These are phyloP conservation scores for Cabera pusaria DNA, from an alignment of 2,888 invertebrate species.

Conservation along the genomic window DNA sequence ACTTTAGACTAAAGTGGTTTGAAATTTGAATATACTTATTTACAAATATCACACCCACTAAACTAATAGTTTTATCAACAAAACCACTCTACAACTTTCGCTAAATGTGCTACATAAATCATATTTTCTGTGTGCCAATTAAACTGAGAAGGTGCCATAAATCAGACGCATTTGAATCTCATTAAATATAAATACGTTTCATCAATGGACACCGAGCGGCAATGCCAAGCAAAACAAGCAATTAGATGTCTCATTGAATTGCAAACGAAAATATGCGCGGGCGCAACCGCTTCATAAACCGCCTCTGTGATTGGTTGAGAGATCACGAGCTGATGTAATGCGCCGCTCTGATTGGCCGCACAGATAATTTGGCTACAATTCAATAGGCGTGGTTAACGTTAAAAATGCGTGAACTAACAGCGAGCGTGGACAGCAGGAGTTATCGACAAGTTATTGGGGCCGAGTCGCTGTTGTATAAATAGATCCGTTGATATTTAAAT, in stretches of 20 bases:
- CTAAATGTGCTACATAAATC: slow-evolving; percentile 51
- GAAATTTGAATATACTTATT: no score
- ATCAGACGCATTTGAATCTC: slow-evolving; percentile 30
- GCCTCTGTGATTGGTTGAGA: slow-evolving; percentile 49
- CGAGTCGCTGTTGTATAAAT: slow-evolving; percentile 18
- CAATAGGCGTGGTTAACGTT: slow-evolving; percentile 62
- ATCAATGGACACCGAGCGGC: slow-evolving; percentile 43
- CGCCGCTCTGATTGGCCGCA: slow-evolving; percentile 50
- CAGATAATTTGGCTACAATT: slow-evolving; percentile 66
- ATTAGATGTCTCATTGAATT: slow-evolving; percentile 68
- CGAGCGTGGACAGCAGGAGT: slow-evolving; percentile 13
- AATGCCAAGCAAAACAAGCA: slow-evolving; percentile 63
- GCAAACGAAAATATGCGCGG: slow-evolving; percentile 69
- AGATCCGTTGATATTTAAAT: slow-evolving; percentile 21
- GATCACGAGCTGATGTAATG: slow-evolving; percentile 45
- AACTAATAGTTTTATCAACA: slow-evolving; percentile 12
- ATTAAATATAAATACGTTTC: slow-evolving; percentile 38
- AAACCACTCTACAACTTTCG: slow-evolving; percentile 22
- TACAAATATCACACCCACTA: neutral
- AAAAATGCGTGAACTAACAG: slow-evolving; percentile 10
- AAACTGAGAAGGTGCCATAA: slow-evolving; percentile 28
- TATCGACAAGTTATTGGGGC: slow-evolving; percentile 25
- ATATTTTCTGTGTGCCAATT: slow-evolving; percentile 39
- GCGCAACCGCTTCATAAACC: slow-evolving; percentile 52
- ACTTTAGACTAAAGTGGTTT: no score